These are phyloP conservation scores for Rhopilema esculentum DNA, from an alignment of 30 jellyfish, hydroid and myxozoan species.

Conservation along the genomic window DNA sequence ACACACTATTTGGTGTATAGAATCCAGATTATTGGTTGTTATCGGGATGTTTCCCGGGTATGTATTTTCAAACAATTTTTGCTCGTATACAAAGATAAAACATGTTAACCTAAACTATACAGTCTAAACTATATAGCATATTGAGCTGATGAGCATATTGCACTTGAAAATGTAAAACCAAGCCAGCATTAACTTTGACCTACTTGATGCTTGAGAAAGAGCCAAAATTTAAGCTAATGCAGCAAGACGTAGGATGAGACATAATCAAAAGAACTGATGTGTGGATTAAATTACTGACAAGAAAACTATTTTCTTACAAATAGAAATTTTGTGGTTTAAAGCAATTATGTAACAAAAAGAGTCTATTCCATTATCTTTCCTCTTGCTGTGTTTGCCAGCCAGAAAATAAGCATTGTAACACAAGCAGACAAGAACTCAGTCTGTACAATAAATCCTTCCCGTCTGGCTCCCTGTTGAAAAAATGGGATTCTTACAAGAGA, in stretches of 20 bases:
- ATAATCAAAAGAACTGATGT: background rate
- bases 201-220: background rate
- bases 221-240: too few species aligned
- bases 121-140: too few species aligned
- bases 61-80: too few species aligned
- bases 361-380: slow-evolving; percentile 90
- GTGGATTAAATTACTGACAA: background rate
- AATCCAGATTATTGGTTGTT: too few species aligned
- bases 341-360: slow-evolving; percentile 1
- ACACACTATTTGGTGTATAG: too few species aligned
- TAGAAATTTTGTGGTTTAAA: slow-evolving; percentile 32
- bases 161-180: too few species aligned
- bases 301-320: slow-evolving; percentile 61
- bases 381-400: slow-evolving; percentile 87
- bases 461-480: slow-evolving; percentile 83
- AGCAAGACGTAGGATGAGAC: background rate
- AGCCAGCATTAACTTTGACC: too few species aligned
- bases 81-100: too few species aligned
- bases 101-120: too few species aligned
- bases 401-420: slow-evolving; percentile 86
- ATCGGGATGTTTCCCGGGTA: too few species aligned
- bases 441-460: slow-evolving; percentile 94
- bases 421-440: slow-evolving; percentile 95
- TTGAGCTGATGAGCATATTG: too few species aligned
- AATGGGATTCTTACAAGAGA: background rate